Conservation (phyloP, 2,113 vertebrate genomes). For the Dicentrarchus labrax region DNA sequence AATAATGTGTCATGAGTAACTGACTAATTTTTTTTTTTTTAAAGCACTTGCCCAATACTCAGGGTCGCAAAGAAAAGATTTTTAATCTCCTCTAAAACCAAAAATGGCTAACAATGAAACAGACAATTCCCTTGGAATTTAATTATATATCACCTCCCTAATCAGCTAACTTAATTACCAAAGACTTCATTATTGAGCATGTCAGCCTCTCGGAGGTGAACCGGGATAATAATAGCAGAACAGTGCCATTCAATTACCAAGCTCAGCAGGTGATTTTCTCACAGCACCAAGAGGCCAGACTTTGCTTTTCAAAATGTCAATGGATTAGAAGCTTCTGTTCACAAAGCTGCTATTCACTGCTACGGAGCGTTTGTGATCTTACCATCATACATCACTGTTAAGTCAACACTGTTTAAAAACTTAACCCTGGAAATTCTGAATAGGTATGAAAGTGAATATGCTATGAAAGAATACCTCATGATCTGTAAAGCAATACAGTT, state of each 20-base stretch:
- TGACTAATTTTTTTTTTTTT: neutral
- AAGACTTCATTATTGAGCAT: slow-evolving; percentile 70
- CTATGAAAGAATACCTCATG: slow-evolving; percentile 44
- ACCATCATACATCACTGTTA: slow-evolving; percentile 13
- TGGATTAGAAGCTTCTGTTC: slow-evolving; percentile 34
- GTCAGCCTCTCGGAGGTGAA: slow-evolving; percentile 64
- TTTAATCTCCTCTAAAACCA: slow-evolving; percentile 2
- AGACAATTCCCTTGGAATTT: slow-evolving; percentile 59
- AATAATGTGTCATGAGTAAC: neutral
- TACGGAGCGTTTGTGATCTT: slow-evolving; percentile 14
- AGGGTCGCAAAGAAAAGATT: neutral
- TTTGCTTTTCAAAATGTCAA: slow-evolving; percentile 56
- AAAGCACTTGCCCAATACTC: neutral
- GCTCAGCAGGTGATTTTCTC: slow-evolving; percentile 67
- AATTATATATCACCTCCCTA: slow-evolving; percentile 73
- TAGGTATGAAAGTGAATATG: slow-evolving; percentile 36
- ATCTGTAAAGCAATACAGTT: slow-evolving; percentile 49
- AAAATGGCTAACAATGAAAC: slow-evolving; percentile 10
- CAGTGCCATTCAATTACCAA: slow-evolving; percentile 61
- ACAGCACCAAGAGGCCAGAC: slow-evolving; percentile 43
- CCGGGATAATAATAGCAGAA: slow-evolving; percentile 69
- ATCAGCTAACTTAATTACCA: slow-evolving; percentile 75
- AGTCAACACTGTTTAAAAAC: slow-evolving; percentile 39
- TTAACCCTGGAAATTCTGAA: slow-evolving; percentile 25
- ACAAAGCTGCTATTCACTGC: slow-evolving; percentile 34